These are phyloP conservation scores for Abscondita cerata DNA, from an alignment of 2,888 invertebrate species.

Conservation along the genomic window DNA sequence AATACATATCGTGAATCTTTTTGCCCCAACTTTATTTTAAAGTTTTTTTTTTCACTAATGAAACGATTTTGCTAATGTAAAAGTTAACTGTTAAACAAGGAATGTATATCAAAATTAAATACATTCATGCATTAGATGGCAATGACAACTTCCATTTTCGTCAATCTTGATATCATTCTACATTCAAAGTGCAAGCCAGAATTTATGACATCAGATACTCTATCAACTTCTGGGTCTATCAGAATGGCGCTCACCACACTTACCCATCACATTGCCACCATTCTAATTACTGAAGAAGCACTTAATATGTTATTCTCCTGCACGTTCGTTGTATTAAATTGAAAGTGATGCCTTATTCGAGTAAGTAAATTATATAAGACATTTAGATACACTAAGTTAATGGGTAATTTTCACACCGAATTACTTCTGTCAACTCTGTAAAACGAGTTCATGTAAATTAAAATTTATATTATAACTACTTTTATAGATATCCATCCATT, in stretches of 20 bases:
- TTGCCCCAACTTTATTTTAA: constrained; percentile 4
- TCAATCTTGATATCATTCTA: no score
- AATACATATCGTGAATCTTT: constrained; percentile 27
- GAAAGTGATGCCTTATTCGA: constrained; percentile 30
- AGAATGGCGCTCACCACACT: constrained; percentile 47
- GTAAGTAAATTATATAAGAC: constrained; percentile 28
- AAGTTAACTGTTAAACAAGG: not conserved
- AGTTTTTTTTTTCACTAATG: not conserved
- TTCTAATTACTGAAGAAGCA: constrained; percentile 47
- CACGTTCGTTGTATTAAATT: constrained; percentile 26
- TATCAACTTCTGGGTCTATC: constrained; percentile 47
- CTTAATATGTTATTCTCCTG: constrained; percentile 42
- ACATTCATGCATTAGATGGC: no score
- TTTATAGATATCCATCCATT: no score
- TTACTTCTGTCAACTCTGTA: no score
- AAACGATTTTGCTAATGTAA: not conserved
- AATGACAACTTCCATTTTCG: no score
- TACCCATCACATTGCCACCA: constrained; percentile 47
- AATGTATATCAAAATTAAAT: no score
- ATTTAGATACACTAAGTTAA: constrained; percentile 20
- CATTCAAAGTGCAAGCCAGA: constrained; percentile 1
- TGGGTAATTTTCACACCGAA: constrained; percentile 12
- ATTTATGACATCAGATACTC: constrained; percentile 52
- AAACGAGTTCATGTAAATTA: no score
- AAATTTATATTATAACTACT: no score